Evolutionary conservation across 92 coral and sea anemone species (phyloP), one percentile per base, ranked within the genome.

Genomic region (Galaxea fascicularis): DNA sequence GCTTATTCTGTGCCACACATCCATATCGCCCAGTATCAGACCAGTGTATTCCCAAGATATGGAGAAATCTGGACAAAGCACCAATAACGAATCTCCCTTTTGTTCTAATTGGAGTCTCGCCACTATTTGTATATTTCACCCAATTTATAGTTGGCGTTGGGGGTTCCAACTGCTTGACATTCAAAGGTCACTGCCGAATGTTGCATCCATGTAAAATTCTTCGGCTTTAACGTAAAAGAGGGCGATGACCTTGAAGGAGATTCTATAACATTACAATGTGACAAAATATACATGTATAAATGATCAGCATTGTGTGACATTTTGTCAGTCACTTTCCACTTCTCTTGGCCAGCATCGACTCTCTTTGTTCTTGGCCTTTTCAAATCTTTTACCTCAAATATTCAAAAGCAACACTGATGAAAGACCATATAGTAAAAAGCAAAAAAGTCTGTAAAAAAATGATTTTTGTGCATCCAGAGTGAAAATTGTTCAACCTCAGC

Each of bases 11-110:
- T n/a, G 93, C 98, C 44, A 75, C 72, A 66, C 98, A 94, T 21
- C 92, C 88, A 75, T 86, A 77, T 78, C 72, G 78, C 25, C 92
- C 95, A n/a, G 80, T 89, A 78, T 92, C 95, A 21, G 90, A 72
- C 85, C 82, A 80, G 10, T 47, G 84, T 24, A 66, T 62, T 46
- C 86, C 88, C 67, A 74, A 65, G 47, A 76, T 83, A 70, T 78
- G 78, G 14, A 86, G 82, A 29, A 86, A 45, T 15, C 70, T 47
- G 27, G 82, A 62, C 47, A 41, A 11, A 54, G 20, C 6, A 26
- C 73, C 65, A 4, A 83, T 22, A 73, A 64, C 45, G 17, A 58
- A 71, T 21, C 89, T 73, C 2, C 39, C 56, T 17, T 29, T 59
- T 9, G 68, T 54, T 24, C 20, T 25, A 45, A 82, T 79, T 8